Percentiles rank a stretch among this genome's conserved stretches.
phyloP scores from a whole-genome alignment of 2,113 vertebrate species.

The Caracal caracal region DNA sequence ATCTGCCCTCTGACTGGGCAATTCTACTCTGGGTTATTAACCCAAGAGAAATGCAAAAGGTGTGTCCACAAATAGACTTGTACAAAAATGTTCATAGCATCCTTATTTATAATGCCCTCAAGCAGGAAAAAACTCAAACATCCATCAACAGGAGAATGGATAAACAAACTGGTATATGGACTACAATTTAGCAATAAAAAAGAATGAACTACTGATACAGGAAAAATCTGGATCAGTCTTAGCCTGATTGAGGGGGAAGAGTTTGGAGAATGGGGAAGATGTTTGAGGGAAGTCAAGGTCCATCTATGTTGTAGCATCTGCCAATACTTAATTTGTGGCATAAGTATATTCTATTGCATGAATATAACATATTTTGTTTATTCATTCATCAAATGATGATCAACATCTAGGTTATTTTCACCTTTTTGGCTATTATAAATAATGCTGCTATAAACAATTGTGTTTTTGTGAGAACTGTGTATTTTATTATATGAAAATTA shows the following conservation, averaged over 20 bases:
- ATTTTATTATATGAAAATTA: slow-evolving; percentile 32
- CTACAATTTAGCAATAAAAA: background rate
- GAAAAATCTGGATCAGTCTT: background rate
- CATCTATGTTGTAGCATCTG: background rate
- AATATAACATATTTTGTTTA: background rate
- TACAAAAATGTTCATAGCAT: background rate
- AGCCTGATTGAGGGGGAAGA: background rate
- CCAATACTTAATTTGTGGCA: background rate
- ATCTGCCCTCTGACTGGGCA: background rate
- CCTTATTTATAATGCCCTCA: background rate
- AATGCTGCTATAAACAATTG: background rate
- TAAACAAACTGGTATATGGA: slow-evolving; percentile 6
- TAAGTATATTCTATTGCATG: background rate
- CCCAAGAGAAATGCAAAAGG: slow-evolving; percentile 42
- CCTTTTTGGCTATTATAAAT: background rate
- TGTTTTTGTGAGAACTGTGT: background rate
- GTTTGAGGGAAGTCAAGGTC: background rate
- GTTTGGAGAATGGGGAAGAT: background rate
- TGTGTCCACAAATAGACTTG: background rate
- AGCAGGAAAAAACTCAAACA: slow-evolving; percentile 4
- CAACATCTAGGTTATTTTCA: background rate
- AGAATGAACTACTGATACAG: background rate
- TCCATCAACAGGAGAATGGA: background rate
- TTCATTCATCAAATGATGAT: background rate
- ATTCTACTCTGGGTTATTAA: slow-evolving; percentile 3